phyloP scores from a whole-genome alignment of 2,888 invertebrate genomes.

The Eupsilia transversa region DNA sequence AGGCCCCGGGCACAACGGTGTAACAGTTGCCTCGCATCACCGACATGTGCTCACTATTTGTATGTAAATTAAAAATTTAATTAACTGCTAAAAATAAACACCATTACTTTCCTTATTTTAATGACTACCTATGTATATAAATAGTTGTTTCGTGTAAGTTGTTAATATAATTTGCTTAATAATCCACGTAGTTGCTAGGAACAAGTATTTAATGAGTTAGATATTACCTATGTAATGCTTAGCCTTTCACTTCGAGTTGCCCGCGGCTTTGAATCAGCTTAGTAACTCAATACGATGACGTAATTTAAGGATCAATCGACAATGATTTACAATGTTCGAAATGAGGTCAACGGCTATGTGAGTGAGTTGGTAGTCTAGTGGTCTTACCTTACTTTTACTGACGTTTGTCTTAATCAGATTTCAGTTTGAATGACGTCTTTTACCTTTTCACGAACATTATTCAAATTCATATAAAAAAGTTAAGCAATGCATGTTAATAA shows the following conservation, averaged over 20 bases:
- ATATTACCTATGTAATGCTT: constrained; percentile 51
- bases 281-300: constrained; percentile 63
- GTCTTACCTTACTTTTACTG: constrained; percentile 26
- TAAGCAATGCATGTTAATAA: neutral
- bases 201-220: constrained; percentile 67
- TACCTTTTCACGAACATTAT: neutral
- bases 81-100: constrained; percentile 77
- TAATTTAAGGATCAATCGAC: constrained; percentile 68
- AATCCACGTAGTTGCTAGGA: constrained; percentile 51
- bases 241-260: constrained; percentile 68
- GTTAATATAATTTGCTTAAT: constrained; percentile 42
- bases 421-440: constrained; percentile 6
- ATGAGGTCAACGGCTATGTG: constrained; percentile 53
- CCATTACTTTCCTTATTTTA: constrained; percentile 70
- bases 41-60: constrained; percentile 73
- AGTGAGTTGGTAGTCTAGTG: constrained; percentile 16
- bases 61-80: constrained; percentile 81
- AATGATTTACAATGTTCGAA: constrained; percentile 60
- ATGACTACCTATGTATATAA: constrained; percentile 25
- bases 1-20: constrained; percentile 78
- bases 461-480: no score
- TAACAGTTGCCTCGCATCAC: constrained; percentile 66
- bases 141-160: constrained; percentile 37
- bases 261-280: constrained; percentile 58
- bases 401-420: constrained; percentile 21